Percentiles rank a stretch among this genome's conserved stretches.
phyloP scores from a whole-genome alignment of 1,140 invertebrate genomes.

The Bilobella aurantiaca region DNA sequence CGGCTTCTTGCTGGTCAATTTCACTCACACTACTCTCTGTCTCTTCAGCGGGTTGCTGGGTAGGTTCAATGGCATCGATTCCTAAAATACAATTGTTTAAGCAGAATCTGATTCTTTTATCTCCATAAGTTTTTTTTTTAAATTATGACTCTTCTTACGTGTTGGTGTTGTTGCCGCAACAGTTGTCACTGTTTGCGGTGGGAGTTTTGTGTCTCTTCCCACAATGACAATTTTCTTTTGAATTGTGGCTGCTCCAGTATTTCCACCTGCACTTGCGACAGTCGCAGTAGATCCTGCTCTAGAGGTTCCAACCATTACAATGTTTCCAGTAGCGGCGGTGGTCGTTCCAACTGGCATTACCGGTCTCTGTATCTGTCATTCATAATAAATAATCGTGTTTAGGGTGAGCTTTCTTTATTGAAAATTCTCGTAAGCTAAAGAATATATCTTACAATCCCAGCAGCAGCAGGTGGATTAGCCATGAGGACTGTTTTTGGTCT shows the following conservation, averaged over 20 bases:
- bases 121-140: neutral
- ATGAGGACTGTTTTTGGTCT: neutral
- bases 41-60: neutral
- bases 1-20: constrained; percentile 13
- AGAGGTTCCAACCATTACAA: neutral
- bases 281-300: neutral
- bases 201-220: no score
- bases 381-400: no score
- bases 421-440: neutral
- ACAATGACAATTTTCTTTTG: no score
- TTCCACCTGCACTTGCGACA: no score
- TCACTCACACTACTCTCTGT: neutral
- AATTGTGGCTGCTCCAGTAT: no score
- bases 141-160: constrained; percentile 52
- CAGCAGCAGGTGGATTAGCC: neutral
- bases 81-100: neutral
- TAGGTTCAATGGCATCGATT: neutral
- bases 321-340: neutral
- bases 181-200: constrained; percentile 46
- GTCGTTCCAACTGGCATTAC: neutral
- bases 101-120: neutral
- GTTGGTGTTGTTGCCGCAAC: constrained; percentile 54
- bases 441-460: neutral
- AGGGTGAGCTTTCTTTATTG: neutral
- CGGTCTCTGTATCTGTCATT: no score